Conservation (phyloP, 2,113 vertebrate genomes). For the Nanorana parkeri region DNA sequence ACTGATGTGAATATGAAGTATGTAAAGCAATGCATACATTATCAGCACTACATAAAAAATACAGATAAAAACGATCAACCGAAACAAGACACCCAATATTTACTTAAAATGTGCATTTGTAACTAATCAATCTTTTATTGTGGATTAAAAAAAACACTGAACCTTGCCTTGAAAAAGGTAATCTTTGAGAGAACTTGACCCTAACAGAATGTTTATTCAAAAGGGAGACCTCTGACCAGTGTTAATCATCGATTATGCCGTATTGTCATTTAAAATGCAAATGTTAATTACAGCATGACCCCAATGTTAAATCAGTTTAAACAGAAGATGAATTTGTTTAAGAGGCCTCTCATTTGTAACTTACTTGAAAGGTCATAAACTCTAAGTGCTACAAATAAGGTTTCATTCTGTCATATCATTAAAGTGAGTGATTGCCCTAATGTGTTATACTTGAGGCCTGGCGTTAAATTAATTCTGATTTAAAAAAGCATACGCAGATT, state of each 20-base stretch:
- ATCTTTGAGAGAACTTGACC: neutral
- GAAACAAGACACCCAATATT: too few relatives aligned
- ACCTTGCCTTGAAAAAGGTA: neutral
- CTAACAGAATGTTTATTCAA: neutral
- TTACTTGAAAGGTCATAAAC: slow-evolving; percentile 4
- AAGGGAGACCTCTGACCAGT: neutral
- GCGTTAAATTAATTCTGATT: too few relatives aligned
- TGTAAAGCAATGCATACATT: too few relatives aligned
- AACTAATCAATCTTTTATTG: too few relatives aligned
- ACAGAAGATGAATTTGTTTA: slow-evolving; percentile 7
- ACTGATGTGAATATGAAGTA: too few relatives aligned
- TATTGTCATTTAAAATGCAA: slow-evolving; percentile 2
- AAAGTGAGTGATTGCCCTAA: slow-evolving; percentile 17
- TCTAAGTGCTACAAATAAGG: slow-evolving; percentile 6
- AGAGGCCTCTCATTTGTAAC: slow-evolving; percentile 10
- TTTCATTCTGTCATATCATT: slow-evolving; percentile 30
- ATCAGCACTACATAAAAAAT: too few relatives aligned
- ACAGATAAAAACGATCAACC: too few relatives aligned
- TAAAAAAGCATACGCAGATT: too few relatives aligned
- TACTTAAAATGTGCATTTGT: too few relatives aligned
- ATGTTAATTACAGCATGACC: slow-evolving; percentile 7
- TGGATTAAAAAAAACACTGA: too few relatives aligned
- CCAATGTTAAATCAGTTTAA: neutral
- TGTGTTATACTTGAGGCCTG: neutral
- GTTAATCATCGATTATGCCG: slow-evolving; percentile 1